phyloP scores from a whole-genome alignment of 2,888 invertebrate genomes.

The Acrocera orbiculus region DNA sequence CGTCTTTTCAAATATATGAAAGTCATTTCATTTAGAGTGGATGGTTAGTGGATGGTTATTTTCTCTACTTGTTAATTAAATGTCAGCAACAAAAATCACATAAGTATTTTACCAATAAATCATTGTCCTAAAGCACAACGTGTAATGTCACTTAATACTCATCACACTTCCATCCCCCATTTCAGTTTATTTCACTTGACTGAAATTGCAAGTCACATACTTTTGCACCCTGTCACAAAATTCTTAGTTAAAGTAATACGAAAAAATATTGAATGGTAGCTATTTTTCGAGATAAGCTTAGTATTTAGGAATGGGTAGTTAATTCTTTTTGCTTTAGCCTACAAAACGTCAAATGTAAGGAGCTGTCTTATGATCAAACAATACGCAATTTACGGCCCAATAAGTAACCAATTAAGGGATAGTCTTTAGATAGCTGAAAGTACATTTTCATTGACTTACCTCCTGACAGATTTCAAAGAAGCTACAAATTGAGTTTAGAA shows the following conservation, averaged over 20 bases:
- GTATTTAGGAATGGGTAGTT: background rate
- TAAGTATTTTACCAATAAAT: slow-evolving; percentile 14
- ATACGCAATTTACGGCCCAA: slow-evolving; percentile 14
- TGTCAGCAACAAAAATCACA: slow-evolving; percentile 18
- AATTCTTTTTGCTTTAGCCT: background rate
- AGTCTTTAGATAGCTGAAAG: slow-evolving; percentile 4
- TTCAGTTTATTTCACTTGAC: slow-evolving; percentile 16
- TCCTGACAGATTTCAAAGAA: slow-evolving; percentile 11
- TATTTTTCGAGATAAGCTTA: slow-evolving; percentile 11
- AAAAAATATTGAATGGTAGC: slow-evolving; percentile 4
- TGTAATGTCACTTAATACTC: slow-evolving; percentile 14
- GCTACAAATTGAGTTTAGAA: slow-evolving; percentile 8
- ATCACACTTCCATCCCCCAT: slow-evolving; percentile 10
- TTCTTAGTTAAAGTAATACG: background rate
- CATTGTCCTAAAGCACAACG: slow-evolving; percentile 13
- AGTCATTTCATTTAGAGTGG: too few relatives aligned
- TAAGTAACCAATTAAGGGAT: slow-evolving; percentile 14
- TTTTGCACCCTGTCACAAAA: slow-evolving; percentile 14
- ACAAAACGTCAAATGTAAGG: background rate
- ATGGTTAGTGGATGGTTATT: slow-evolving; percentile 6
- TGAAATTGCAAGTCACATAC: slow-evolving; percentile 18
- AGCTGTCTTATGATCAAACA: slow-evolving; percentile 6
- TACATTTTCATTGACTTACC: slow-evolving; percentile 2
- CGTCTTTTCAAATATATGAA: too few relatives aligned
- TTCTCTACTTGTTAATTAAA: slow-evolving; percentile 15